Evolutionary conservation across 35 echinoderm and acorn worm species (phyloP).

Genomic region (Diadema setosum): DNA sequence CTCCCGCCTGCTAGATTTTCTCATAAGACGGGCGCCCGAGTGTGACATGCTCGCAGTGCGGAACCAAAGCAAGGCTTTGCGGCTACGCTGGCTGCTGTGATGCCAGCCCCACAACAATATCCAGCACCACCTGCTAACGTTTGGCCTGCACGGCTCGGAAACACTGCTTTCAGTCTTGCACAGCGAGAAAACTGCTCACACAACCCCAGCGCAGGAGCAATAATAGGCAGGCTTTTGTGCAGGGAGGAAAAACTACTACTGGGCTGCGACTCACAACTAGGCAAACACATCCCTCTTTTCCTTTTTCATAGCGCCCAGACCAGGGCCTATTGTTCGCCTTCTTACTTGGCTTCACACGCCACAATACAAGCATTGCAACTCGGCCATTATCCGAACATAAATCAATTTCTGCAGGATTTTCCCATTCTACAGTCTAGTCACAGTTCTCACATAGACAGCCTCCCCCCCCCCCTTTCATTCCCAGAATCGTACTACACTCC

Average conservation of each 20-base stretch:
- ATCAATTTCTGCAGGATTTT: no score
- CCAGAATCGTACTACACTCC: no score
- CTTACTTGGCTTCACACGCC: no score
- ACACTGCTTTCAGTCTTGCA: no score
- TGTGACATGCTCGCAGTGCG: not conserved
- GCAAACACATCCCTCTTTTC: not conserved
- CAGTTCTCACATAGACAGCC: no score
- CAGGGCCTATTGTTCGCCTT: not conserved
- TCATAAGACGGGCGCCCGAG: not conserved
- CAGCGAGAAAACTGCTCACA: not conserved
- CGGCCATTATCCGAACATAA: no score
- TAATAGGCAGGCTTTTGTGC: not conserved
- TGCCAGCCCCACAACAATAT: not conserved
- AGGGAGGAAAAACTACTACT: not conserved
- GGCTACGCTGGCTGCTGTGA: not conserved
- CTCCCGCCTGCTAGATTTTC: not conserved
- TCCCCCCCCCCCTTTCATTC: no score
- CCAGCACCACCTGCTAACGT: not conserved
- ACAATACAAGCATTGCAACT: no score
- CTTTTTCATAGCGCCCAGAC: not conserved
- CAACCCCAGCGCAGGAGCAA: not conserved
- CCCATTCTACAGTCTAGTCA: no score
- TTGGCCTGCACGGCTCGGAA: not conserved
- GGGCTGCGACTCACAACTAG: not conserved
- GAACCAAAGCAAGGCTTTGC: conserved; percentile 9